These are phyloP conservation scores for Odontesthes bonariensis DNA, from an alignment of 2,113 vertebrate genomes.

Conservation along the genomic window DNA sequence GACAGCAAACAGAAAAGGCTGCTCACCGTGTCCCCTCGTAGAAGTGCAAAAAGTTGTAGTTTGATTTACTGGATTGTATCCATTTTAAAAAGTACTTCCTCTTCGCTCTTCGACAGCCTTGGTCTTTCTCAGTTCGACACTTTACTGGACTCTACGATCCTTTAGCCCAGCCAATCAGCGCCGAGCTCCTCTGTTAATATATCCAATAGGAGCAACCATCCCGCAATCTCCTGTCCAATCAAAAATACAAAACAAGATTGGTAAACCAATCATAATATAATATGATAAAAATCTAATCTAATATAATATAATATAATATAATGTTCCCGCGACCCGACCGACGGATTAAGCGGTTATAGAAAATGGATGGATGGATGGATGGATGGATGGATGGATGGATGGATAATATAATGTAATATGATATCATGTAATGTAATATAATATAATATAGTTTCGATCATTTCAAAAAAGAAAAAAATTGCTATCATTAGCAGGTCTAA, in stretches of 20 bases:
- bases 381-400: too few relatives aligned
- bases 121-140: slow-evolving; percentile 57
- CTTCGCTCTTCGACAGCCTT: slow-evolving; percentile 59
- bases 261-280: slow-evolving; percentile 37
- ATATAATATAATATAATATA: not conserved
- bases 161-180: slow-evolving; percentile 60
- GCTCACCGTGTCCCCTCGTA: slow-evolving; percentile 56
- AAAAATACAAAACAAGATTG: not conserved
- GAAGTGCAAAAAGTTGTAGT: not conserved
- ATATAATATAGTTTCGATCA: not conserved
- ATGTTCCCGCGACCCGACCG: too few relatives aligned
- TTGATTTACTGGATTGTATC: slow-evolving; percentile 7
- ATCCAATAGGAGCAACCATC: slow-evolving; percentile 38
- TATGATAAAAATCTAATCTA: not conserved
- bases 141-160: slow-evolving; percentile 69
- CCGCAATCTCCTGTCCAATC: slow-evolving; percentile 41
- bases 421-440: not conserved
- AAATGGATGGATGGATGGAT: too few relatives aligned
- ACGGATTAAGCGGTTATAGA: too few relatives aligned
- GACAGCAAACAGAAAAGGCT: not conserved
- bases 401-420: not conserved
- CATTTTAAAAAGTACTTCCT: slow-evolving; percentile 74
- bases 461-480: too few relatives aligned
- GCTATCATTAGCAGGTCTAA: too few relatives aligned
- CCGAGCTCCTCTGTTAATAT: accelerated